Percentiles rank a stretch among this genome's conserved stretches.
These are phyloP conservation scores for Galeopsomyia nigrocyanea DNA, from an alignment of 2,888 invertebrate species.

Conservation along the genomic window DNA sequence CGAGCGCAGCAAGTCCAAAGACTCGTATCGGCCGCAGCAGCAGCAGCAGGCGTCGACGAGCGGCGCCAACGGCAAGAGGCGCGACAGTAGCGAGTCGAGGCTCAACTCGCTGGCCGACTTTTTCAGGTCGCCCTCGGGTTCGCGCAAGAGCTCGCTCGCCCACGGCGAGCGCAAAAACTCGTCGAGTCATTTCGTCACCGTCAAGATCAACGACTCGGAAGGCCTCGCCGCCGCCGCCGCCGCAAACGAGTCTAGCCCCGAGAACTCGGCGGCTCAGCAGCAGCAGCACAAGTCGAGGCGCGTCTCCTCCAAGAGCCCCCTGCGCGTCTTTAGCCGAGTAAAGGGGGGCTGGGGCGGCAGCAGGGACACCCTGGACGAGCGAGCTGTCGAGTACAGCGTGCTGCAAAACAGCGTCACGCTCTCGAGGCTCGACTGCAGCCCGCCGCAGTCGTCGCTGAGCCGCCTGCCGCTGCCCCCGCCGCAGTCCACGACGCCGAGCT, in stretches of 20 bases:
- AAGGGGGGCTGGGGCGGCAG: conserved; percentile 64
- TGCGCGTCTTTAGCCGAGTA: conserved; percentile 64
- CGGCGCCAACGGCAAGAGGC: conserved; percentile 53
- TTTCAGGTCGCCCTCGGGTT: conserved; percentile 66
- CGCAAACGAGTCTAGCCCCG: conserved; percentile 66
- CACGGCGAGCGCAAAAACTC: conserved; percentile 60
- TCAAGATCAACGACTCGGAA: conserved; percentile 60
- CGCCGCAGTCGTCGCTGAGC: neutral
- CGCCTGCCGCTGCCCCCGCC: conserved; percentile 16
- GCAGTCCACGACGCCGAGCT: conserved; percentile 56
- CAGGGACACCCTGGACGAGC: conserved; percentile 62
- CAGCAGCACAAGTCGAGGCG: conserved; percentile 60
- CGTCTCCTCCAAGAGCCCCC: conserved; percentile 61
- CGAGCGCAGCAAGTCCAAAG: conserved; percentile 65
- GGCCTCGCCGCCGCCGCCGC: too few species aligned
- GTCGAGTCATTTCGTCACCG: conserved; percentile 51
- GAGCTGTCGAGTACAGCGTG: conserved; percentile 59
- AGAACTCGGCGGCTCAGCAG: conserved; percentile 59
- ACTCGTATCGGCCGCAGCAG: conserved; percentile 49
- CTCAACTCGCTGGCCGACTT: conserved; percentile 63
- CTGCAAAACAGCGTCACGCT: conserved; percentile 59
- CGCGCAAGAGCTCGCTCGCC: conserved; percentile 64
- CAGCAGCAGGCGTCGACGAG: conserved; percentile 3
- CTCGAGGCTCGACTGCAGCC: conserved; percentile 53
- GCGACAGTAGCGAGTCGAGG: conserved; percentile 66